Percentiles rank a stretch among this genome's conserved stretches.
phyloP scores from a whole-genome alignment of 2,113 vertebrate genomes.

The Camelus dromedarius region DNA sequence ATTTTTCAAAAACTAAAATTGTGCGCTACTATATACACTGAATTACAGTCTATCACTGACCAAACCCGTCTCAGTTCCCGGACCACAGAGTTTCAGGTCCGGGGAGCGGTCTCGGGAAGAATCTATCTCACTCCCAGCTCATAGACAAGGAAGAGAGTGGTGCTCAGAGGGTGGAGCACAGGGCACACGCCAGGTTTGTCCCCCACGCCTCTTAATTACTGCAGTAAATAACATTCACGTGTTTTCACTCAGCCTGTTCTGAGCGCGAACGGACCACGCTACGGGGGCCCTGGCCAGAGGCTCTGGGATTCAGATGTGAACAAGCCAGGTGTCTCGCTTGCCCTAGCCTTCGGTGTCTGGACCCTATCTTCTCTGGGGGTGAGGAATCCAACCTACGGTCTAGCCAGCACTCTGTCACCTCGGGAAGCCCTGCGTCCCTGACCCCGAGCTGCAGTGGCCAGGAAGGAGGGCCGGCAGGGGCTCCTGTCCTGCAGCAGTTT shows the following conservation, averaged over 20 bases:
- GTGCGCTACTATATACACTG: rapidly evolving
- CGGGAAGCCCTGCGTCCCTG: neutral
- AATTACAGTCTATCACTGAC: neutral
- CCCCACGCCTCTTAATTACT: neutral
- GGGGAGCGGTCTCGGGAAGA: neutral
- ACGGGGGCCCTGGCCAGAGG: rapidly evolving
- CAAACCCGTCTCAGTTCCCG: neutral
- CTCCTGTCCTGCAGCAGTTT: neutral
- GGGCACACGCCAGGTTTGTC: rapidly evolving
- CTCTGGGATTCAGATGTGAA: rapidly evolving
- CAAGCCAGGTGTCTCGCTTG: rapidly evolving
- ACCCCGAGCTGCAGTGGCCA: neutral
- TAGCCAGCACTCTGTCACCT: neutral
- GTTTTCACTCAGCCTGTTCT: neutral
- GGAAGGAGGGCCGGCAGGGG: neutral
- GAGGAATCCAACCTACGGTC: neutral
- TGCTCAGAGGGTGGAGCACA: no score
- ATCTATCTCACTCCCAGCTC: neutral
- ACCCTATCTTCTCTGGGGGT: neutral
- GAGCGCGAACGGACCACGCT: rapidly evolving
- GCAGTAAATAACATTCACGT: rapidly evolving
- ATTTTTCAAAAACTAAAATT: neutral
- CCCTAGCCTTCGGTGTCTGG: no score
- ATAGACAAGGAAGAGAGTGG: neutral
- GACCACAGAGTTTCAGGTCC: neutral